Evolutionary conservation across 2,113 vertebrate species (phyloP), one percentile per base, ranked within the genome.

Genomic region (Oncorhynchus tshawytscha): DNA sequence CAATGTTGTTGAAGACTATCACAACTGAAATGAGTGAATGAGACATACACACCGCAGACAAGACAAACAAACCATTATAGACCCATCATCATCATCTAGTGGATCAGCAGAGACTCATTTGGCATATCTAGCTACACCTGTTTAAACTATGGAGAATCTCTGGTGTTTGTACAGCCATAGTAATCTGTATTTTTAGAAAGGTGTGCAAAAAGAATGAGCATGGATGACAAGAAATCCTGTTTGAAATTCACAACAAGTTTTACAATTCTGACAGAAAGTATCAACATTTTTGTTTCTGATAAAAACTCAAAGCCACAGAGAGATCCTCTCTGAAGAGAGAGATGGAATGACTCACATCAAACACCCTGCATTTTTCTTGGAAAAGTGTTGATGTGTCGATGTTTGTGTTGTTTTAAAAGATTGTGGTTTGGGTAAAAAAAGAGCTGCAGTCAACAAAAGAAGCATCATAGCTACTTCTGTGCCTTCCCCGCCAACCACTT

Each of bases 371-470:
- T 91, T 88, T 87, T 79, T 88, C 88, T 87, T 72, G 67, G 67
- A 83, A 78, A 75, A 85, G 86, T 91, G 89, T 91, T 88, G 86
- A 88, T 88, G 87, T 81, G 85, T 85, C 16, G 82, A 18, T 84
- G 89, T 88, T 87, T 88, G 85, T 87, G 82, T 77, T 87, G 62
- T 89, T 86, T 90, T 92, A 88, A 91, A 91, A 84, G 87, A 91
- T 88, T 82, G 86, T 78, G 81, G 84, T 87, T 73, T 59, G 78
- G 82, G 82, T 77, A 77, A 81, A 27, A 78, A 91, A 93, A 90
- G 82, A 85, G 89, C 85, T 81, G 83, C 82, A 93, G 89, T 85
- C 84, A 90, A 91, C 89, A 91, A 85, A 92, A 77, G 90, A 86
- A 80, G 75, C 84, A 90, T 90, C 89, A 93, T 91, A 94, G 86